phyloP scores from a whole-genome alignment of 2,113 vertebrate species.

The Plecturocebus donacophilus region DNA sequence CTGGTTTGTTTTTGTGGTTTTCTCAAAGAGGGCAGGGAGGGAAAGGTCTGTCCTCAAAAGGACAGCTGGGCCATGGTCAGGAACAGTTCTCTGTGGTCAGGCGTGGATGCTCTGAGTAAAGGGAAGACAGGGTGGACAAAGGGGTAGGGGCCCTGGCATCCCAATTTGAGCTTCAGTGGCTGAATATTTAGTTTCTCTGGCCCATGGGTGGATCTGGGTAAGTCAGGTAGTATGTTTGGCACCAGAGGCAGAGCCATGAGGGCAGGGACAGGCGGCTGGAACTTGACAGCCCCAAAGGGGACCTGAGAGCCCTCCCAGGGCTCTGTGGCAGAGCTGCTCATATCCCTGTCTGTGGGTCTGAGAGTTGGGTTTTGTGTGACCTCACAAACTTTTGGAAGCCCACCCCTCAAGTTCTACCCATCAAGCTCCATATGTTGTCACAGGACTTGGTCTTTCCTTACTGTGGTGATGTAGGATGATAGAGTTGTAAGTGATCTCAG shows the following conservation, averaged over 20 bases:
- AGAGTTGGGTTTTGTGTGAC: not conserved
- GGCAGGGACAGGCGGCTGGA: not conserved
- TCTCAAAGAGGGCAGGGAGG: slow-evolving; percentile 56
- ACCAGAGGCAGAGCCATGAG: not conserved
- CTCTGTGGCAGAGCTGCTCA: not conserved
- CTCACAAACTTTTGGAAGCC: not conserved
- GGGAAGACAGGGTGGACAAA: not conserved
- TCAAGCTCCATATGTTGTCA: not conserved
- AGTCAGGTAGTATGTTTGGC: not conserved
- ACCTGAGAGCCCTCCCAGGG: not conserved
- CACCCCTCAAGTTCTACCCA: not conserved
- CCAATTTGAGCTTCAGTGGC: not conserved
- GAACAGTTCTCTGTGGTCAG: not conserved
- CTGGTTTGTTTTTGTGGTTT: slow-evolving; percentile 74
- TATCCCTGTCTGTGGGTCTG: fast-evolving
- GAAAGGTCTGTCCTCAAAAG: not conserved
- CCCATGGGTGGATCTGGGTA: not conserved
- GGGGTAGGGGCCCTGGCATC: no score
- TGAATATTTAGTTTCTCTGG: not conserved
- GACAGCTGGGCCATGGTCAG: not conserved
- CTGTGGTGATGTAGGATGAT: not conserved
- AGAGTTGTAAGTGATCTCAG: not conserved
- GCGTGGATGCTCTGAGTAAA: not conserved
- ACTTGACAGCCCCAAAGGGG: not conserved
- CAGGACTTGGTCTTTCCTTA: not conserved